Conservation (phyloP, 2,113 vertebrate species). For the Propithecus coquereli region DNA sequence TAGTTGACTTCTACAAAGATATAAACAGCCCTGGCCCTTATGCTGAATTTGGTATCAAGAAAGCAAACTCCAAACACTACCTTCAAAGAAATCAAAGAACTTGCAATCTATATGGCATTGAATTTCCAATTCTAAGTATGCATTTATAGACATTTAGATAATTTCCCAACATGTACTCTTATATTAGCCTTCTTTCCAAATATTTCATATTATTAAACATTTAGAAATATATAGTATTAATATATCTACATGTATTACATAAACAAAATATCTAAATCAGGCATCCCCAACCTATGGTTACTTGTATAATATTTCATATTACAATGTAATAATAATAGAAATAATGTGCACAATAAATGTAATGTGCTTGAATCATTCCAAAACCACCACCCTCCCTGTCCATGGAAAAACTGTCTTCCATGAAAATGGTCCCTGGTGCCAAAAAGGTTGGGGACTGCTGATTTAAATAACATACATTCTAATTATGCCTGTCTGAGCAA, state of each 20-base stretch:
- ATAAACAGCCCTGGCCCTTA: neutral
- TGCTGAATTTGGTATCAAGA: neutral
- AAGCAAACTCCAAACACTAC: neutral
- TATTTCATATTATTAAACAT: neutral
- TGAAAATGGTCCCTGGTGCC: no score
- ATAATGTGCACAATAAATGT: no score
- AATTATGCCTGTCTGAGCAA: neutral
- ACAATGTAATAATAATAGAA: no score
- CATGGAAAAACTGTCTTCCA: no score
- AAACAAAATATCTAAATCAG: neutral
- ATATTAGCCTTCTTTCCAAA: neutral
- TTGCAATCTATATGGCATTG: neutral
- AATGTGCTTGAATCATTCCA: no score
- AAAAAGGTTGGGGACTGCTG: no score
- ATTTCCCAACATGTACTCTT: constrained; percentile 13
- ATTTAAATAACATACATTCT: neutral
- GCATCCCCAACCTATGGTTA: neutral
- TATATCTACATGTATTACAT: neutral
- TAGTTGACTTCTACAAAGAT: neutral
- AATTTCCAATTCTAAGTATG: constrained; percentile 27
- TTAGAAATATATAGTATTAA: neutral
- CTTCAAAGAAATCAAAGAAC: constrained; percentile 14
- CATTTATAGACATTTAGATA: neutral
- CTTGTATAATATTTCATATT: no score
- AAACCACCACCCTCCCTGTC: no score